Evolutionary conservation across 2,888 invertebrate genomes (phyloP).

Genomic region (Phengaris alcon): DNA sequence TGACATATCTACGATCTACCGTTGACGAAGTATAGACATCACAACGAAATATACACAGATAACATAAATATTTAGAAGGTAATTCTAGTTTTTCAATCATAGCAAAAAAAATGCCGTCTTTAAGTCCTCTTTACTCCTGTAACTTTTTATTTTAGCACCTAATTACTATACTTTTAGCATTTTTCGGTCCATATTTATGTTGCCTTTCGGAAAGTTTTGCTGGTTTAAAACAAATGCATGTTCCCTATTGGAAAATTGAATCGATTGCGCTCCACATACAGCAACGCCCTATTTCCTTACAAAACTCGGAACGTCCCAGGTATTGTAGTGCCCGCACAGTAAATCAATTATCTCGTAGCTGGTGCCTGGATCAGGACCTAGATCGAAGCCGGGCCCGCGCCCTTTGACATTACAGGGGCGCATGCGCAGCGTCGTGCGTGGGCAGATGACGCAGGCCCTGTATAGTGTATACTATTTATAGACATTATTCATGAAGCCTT

Average conservation of each 20-base stretch:
- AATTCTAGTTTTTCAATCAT: no score
- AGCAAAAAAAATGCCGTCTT: no score
- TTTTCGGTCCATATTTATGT: no score
- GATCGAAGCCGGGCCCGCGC: slow-evolving; percentile 63
- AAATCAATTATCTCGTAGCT: background rate
- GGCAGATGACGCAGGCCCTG: slow-evolving; percentile 62
- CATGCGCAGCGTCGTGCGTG: slow-evolving; percentile 57
- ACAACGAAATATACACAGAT: no score
- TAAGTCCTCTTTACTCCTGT: no score
- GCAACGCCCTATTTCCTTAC: background rate
- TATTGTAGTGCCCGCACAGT: background rate
- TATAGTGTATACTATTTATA: slow-evolving; percentile 22
- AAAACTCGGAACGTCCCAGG: background rate
- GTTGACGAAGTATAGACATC: no score
- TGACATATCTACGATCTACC: no score
- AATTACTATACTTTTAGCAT: no score
- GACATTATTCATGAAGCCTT: slow-evolving; percentile 3
- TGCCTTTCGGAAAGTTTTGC: no score
- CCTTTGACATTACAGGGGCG: slow-evolving; percentile 72
- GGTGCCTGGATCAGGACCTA: slow-evolving; percentile 44
- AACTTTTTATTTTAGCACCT: no score
- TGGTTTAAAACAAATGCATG: no score
- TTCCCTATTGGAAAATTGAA: background rate
- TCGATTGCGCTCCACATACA: background rate
- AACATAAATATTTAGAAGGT: no score